Percentiles rank a stretch among this genome's conserved stretches.
phyloP scores from a whole-genome alignment of 2,113 vertebrate genomes.

The Phrynosoma platyrhinos region DNA sequence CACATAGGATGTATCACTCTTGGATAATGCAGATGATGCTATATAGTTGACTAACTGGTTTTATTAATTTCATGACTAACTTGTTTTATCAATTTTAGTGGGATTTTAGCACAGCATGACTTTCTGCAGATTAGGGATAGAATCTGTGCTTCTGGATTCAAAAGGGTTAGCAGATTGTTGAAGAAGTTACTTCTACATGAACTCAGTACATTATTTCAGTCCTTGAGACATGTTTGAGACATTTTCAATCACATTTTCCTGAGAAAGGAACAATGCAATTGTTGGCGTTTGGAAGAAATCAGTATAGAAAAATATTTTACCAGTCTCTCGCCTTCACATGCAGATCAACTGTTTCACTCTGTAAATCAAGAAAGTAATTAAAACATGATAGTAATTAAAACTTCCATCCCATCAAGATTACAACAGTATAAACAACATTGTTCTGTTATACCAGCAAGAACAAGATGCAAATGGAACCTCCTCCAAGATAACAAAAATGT shows the following conservation, averaged over 20 bases:
- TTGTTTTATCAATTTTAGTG: neutral
- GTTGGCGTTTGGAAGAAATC: slow-evolving; percentile 14
- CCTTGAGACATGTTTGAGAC: neutral
- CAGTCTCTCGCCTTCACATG: slow-evolving; percentile 75
- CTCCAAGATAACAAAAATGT: neutral
- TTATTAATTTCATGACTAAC: neutral
- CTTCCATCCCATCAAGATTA: neutral
- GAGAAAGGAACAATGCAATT: slow-evolving; percentile 17
- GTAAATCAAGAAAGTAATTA: slow-evolving; percentile 51
- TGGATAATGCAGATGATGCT: too few relatives aligned
- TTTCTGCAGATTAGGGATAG: neutral
- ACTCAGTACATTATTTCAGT: neutral
- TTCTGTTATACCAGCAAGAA: neutral
- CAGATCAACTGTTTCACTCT: slow-evolving; percentile 76
- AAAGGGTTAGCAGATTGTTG: neutral
- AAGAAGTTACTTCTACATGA: neutral
- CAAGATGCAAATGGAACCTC: neutral
- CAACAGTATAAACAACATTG: neutral
- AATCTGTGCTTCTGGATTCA: neutral
- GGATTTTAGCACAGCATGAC: neutral
- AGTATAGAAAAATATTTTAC: slow-evolving; percentile 68
- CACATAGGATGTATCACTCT: too few relatives aligned
- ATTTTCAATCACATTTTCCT: neutral
- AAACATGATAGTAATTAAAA: slow-evolving; percentile 32
- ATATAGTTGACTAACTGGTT: neutral